Conservation (phyloP, 2,113 vertebrate species). For the Menidia beryllina region DNA sequence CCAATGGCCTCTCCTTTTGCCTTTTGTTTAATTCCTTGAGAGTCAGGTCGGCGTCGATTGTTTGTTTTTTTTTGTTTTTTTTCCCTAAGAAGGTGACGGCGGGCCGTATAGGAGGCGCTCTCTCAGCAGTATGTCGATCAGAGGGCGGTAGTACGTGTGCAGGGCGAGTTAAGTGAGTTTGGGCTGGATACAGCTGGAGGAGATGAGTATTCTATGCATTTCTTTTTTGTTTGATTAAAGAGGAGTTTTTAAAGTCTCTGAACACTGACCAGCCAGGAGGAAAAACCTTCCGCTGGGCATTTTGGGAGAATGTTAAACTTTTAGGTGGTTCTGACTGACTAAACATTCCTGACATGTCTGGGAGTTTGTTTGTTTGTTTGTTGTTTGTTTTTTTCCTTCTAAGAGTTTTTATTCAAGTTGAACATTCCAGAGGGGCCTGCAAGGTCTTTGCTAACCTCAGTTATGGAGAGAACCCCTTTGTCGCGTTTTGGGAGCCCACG, state of each 20-base stretch:
- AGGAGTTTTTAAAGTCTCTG: neutral
- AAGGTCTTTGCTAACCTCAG: conserved; percentile 23
- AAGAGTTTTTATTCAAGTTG: conserved; percentile 3
- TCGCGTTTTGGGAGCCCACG: no score
- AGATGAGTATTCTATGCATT: conserved; percentile 44
- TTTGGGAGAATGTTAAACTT: conserved; percentile 16
- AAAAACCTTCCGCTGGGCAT: neutral
- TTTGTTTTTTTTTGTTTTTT: no score
- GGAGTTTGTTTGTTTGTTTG: no score
- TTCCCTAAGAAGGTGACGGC: no score
- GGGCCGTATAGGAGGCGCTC: conserved; percentile 30
- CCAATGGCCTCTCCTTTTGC: neutral
- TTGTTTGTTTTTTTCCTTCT: no score
- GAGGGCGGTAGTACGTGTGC: conserved; percentile 22
- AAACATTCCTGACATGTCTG: conserved; percentile 22
- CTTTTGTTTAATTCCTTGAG: neutral
- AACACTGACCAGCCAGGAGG: conserved; percentile 23
- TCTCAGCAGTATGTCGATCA: neutral
- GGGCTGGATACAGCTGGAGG: conserved; percentile 4
- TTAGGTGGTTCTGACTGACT: neutral
- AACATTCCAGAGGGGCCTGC: conserved; percentile 35
- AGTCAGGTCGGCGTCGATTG: neutral
- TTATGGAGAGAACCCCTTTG: neutral
- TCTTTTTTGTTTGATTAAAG: conserved; percentile 32
- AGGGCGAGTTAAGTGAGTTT: conserved; percentile 31